Base-by-base conservation (phyloP, 1,140 invertebrate genomes). In the Drosophila nikananu region DNA sequence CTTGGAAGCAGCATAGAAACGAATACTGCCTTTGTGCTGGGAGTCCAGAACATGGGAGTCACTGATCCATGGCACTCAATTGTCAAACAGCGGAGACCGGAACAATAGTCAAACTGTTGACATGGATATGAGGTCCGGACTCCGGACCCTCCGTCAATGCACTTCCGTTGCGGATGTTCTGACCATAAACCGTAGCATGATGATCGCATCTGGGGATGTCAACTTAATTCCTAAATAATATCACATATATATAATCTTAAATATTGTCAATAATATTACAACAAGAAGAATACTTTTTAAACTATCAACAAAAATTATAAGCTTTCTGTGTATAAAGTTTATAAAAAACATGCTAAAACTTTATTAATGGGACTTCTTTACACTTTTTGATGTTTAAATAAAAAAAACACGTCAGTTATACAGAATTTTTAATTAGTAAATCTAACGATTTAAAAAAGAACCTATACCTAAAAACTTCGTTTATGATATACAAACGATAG, bases 21-120 rank as follows among this genome's bases (percentile, higher is more conserved):
- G 58, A 72, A 60, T 59, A 71, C 52, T 49, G 60, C 32, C 79
- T 73, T 62, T 52, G 49, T 80, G 76, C 65, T 62, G 81, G 78
- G 64, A 23, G 78, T 52, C 41, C 61, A 59, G 80, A 30, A 15
- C 51, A 25, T 9, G 51, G 39, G 64, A 89, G 74, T 86, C 74
- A 81, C 86, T 90, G 84, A 89, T 90, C 84, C 84, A 66, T 89
- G 46, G 68, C 74, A 81, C 74, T 81, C 84, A 89, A 89, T 89
- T 89, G 84, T 89, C 63, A 79, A 80, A 64, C 72, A 62, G 54
- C 48, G 61, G 59, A 65, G 62, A 46, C 41, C 70, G 68, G 46
- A 68, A 86, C 76, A 83, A 87, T 68, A 75, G 67, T n/a, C 71
- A 30, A 71, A 78, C 77, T 75, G 74, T 79, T 81, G 55, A 55